Conservation (phyloP, 2,797 vertebrate genomes). For the Craterocephalus amniculus region DNA sequence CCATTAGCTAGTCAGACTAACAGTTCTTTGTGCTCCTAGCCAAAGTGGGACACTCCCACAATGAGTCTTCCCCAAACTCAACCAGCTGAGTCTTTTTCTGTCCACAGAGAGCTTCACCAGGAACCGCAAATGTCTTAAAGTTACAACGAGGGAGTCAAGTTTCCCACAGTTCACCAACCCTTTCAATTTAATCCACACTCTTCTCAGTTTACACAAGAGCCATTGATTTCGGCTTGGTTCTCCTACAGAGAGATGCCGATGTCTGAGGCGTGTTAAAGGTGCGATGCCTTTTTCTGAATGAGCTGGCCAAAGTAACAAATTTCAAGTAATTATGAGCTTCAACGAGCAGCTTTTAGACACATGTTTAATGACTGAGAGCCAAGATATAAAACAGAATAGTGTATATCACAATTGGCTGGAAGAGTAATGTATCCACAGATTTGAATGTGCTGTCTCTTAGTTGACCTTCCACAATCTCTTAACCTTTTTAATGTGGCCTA, state of each 20-base stretch:
- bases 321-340: slow-evolving; percentile 29
- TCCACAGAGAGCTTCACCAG: slow-evolving; percentile 39
- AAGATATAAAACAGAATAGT: neutral
- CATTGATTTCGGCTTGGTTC: slow-evolving; percentile 30
- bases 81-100: slow-evolving; percentile 20
- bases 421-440: neutral
- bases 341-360: neutral
- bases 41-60: slow-evolving; percentile 1
- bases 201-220: slow-evolving; percentile 64
- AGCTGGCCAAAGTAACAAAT: slow-evolving; percentile 4
- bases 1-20: neutral
- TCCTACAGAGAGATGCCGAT: slow-evolving; percentile 20
- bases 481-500: neutral
- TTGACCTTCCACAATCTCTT: neutral
- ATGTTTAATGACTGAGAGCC: neutral
- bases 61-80: slow-evolving; percentile 17
- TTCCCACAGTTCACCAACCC: slow-evolving; percentile 70
- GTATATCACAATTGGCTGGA: neutral
- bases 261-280: slow-evolving; percentile 3
- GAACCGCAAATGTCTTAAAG: slow-evolving; percentile 54
- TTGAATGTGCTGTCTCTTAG: neutral
- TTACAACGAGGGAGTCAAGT: slow-evolving; percentile 55
- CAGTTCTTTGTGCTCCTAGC: neutral
- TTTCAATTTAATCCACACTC: slow-evolving; percentile 70
- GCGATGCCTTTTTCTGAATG: neutral